Base-by-base conservation (phyloP, 2,113 vertebrate genomes). In the Globicephala melas region DNA sequence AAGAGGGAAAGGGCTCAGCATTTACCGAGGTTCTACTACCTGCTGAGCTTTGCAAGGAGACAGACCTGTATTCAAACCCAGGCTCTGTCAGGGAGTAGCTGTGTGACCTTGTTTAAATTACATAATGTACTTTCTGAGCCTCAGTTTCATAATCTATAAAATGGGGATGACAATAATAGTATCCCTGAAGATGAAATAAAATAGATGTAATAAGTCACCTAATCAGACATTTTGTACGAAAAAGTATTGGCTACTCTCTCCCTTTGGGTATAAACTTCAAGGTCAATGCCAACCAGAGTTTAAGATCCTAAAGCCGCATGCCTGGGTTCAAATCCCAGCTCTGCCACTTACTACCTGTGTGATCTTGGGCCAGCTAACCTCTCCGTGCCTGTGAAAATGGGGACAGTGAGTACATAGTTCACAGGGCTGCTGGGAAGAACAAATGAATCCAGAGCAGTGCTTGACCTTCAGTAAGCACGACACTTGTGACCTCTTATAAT, bases 321-420 rank as follows among this genome's bases (percentile, higher is more conserved):
- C 26, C 25, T 6, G 70, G 28, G 12, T 88, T 95, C 88, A 38
- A 28, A 88, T 81, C 63, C 67, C 47, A 85, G n/a, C 50, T 79
- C 62, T 62, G 53, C 28, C 28, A 50, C 36, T 23, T 77, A 5
- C 67, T 55, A 15, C 15, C 89, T 62, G 3, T 82, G 77, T 91
- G 77, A 44, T 38, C n/a, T 28, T 15, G 10, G 47, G n/a, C 26
- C 47, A 58, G 47, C 12, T 62, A 20, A 50, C 18, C 12, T 95
- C 55, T 65, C 80, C 90, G 91, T n/a, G 33, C 8, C 89, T 85
- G 11, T 71, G 65, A 60, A 58, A 36, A 85, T 15, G 73, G 38
- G 15, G 28, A 21, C 20, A 6, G 1, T 50, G n/a, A 21, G 3
- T 14, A 0, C 8, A 7, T 13, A 18, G 17, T 6, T 17, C 85